These are phyloP conservation scores for Drosophila orena DNA, from an alignment of 1,140 invertebrate species.

Conservation along the genomic window DNA sequence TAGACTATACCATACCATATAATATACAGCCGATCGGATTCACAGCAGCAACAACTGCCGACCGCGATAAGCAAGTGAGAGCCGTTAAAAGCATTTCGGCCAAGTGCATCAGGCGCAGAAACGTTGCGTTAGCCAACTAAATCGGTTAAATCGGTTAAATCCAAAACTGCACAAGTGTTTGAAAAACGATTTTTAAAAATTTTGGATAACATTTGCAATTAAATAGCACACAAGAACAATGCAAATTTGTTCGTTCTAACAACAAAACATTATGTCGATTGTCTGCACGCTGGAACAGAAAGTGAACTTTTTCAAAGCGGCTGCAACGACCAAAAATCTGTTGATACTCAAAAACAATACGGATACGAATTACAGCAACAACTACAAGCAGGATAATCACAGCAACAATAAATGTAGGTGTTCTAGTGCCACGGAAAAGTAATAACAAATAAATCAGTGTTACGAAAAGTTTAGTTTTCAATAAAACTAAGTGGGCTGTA, in stretches of 20 bases:
- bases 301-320: slow-evolving; percentile 75
- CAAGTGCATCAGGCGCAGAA: slow-evolving; percentile 38
- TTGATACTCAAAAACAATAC: slow-evolving; percentile 68
- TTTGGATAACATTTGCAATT: slow-evolving; percentile 1
- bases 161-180: slow-evolving; percentile 11
- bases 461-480: neutral
- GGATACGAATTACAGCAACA: slow-evolving; percentile 52
- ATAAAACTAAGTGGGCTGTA: too few species aligned
- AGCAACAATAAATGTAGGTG: slow-evolving; percentile 65
- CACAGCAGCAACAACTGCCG: neutral
- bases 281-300: slow-evolving; percentile 76
- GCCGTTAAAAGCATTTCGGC: slow-evolving; percentile 55
- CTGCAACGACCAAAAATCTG: slow-evolving; percentile 67
- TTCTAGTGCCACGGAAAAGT: slow-evolving; percentile 8
- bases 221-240: slow-evolving; percentile 10
- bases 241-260: slow-evolving; percentile 11
- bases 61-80: slow-evolving; percentile 27
- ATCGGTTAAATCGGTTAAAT: slow-evolving; percentile 1
- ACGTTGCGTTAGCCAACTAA: slow-evolving; percentile 42
- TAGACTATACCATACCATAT: neutral
- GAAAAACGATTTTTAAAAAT: slow-evolving; percentile 1
- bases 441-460: neutral
- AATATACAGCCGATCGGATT: slow-evolving; percentile 4
- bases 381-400: slow-evolving; percentile 25
- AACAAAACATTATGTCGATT: slow-evolving; percentile 81